Evolutionary conservation across 2,888 invertebrate genomes (phyloP), one percentile per base, ranked within the genome.

Genomic region (Pammene aurita): DNA sequence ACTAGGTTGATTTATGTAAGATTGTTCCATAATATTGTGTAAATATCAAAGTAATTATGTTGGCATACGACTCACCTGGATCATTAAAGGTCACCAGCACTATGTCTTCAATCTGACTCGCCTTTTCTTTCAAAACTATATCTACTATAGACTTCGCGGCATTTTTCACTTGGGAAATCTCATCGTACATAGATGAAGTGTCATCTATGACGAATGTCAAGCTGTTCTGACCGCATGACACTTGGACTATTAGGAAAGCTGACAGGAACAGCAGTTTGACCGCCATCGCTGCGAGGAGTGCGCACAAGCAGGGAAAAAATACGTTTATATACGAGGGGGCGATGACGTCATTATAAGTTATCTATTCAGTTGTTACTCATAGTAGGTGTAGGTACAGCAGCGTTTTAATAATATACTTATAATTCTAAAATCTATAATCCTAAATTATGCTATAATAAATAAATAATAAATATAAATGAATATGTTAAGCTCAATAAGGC

Each of bases 41-140:
- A 26, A 26, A 26, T 26, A 26, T 26, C 26, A 26, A 26, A 26
- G 26, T 26, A n/a, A n/a, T n/a, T n/a, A 2, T 26, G 2, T 38
- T 38, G 0, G 9, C 38, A 9, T 5, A 34, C 2, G 5, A 69
- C 73, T 73, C 74, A 83, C 84, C 70, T 72, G 81, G 80, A 73
- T 83, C 83, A 58, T 83, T 84, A 41, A 84, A 78, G 0, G 81
- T 82, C 5, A 84, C 79, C 9, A 84, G 67, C 4, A 84, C 77
- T 38, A 81, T 76, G 41, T 84, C 77, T 34, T 74, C 41, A 5
- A 82, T 78, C 26, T 76, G 73, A 64, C 76, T 80, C 0, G 54
- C 56, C 50, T 78, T 78, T 26, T 71, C 67, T 5, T 62, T 35
- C 5, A 77, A 70, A 0, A 81, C 77, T 9, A 74, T 66, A 38